Base-by-base conservation (phyloP, 2,113 vertebrate genomes). In the Prolemur simus region DNA sequence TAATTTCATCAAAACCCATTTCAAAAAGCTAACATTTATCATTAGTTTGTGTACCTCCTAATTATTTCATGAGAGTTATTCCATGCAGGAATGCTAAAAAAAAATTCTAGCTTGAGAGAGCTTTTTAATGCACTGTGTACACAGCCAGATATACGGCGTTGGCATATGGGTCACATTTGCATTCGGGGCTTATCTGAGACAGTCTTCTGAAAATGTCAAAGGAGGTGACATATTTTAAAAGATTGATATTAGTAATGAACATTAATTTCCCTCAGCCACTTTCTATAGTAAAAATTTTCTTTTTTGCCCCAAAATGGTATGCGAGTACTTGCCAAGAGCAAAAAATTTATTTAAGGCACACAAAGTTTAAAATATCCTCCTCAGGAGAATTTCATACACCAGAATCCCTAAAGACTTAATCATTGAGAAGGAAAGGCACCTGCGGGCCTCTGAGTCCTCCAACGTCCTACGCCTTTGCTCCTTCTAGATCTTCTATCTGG, bases 1-100 rank as follows among this genome's bases (percentile, higher is more conserved):
- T 98, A 98, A 98, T 98, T 98, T 98, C 96, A 98, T 98, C 97
- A 97, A 98, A 98, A 74, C 25, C 84, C 77, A 98, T 98, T 98
- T 92, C 93, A 95, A 97, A 98, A 98, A 96, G 92, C 69, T 97
- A 93, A 96, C 97, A 92, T 98, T 98, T 98, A 98, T 98, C 98
- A 98, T 98, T 98, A 98, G 89, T 78, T 97, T 98, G 87, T 98
- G 87, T 97, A 87, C 85, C 90, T 98, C 96, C 87, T 98, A 98
- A 98, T 98, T 98, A 98, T 98, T 98, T 98, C 93, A 98, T 93
- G 96, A 95, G 92, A 97, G 95, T 97, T 98, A 95, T 96, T 95
- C 89, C 93, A 66, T 10, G 93, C 39, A 92, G 74, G 64, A 94
- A 97, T 96, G 97, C 97, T 95, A 93, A 85, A 97, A 93, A 82